Evolutionary conservation across 1,140 invertebrate species (phyloP).

Genomic region (Camponotus floridanus): DNA sequence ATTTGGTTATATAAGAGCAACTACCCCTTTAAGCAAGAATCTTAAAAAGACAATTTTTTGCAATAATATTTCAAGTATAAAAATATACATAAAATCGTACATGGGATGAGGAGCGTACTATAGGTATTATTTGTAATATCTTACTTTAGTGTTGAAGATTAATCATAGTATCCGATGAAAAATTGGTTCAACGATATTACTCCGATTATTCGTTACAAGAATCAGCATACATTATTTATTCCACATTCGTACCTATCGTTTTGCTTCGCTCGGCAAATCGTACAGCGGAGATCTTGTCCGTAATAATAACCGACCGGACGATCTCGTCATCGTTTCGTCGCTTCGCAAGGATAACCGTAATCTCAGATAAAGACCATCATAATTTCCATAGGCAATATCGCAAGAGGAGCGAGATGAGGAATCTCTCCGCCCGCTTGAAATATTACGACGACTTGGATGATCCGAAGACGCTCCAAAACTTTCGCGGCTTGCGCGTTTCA

Average conservation of each 20-base stretch:
- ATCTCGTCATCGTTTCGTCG: not conserved
- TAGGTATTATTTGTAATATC: conserved; percentile 9
- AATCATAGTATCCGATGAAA: conserved; percentile 20
- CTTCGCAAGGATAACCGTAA: not conserved
- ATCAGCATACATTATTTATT: conserved; percentile 77
- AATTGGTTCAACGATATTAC: conserved; percentile 67
- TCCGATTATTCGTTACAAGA: conserved; percentile 73
- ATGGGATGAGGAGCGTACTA: not conserved
- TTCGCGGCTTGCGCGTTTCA: conserved; percentile 9
- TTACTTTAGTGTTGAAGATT: conserved; percentile 15
- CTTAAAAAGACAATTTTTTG: not conserved
- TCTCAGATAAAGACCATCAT: not conserved
- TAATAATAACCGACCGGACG: conserved; percentile 8
- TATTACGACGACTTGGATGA: not conserved
- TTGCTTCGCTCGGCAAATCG: not conserved
- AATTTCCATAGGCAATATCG: not conserved
- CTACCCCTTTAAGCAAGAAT: not conserved
- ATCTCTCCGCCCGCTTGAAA: not conserved
- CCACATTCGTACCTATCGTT: conserved; percentile 54
- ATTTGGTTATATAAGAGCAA: not conserved
- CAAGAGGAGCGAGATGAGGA: too few relatives aligned
- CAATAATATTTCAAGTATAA: not conserved
- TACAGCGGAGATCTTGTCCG: conserved; percentile 68
- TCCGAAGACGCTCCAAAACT: conserved; percentile 33
- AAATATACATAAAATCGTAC: not conserved